Evolutionary conservation across 2,888 invertebrate species (phyloP), one percentile per base, ranked within the genome.

Genomic region (Hydroisotoma schaefferi): DNA sequence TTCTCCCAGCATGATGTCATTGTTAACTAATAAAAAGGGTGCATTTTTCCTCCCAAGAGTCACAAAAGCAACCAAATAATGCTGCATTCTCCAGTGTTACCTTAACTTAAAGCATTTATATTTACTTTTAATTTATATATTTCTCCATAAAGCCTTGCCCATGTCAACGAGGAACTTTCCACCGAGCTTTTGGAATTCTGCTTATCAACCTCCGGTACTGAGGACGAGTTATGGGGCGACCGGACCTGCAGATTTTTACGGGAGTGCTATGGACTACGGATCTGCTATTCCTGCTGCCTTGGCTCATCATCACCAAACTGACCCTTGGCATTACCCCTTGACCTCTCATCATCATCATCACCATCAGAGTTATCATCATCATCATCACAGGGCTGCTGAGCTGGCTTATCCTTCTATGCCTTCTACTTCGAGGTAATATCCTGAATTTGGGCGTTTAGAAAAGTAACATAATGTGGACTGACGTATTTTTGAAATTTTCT

Each of bases 141-240:
- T 46, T 46, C 20, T 23, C 15, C 12, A 10, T 43, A 12, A 47
- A 57, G 64, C 52, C 25, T 82, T 88, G 73, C 90, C 92, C 74
- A 89, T 94, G 93, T 87, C 90, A 75, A 86, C 90, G 75, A 85
- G 94, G 78, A 94, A 94, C 81, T 90, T 94, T 80, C 94, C 94
- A 69, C 87, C 94, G 74, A 93, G 93, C 74, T 94, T 94, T 81
- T 94, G 94, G 93, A 93, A 94, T 83, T 88, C 90, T 81, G 88
- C 88, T 81, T 88, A 87, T 79, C 85, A 86, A 78, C 81, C 80
- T 77, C 53, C 53, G 12, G 78, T 53, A 5, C 28, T 44, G 20
- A 47, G 38, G 18, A 23, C 40, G 3, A 4, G 22, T 8, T 75
- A 75, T 62, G 74, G 74, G 53, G 63, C 65, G 22, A 55, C 65